phyloP scores from a whole-genome alignment of 30 jellyfish, hydroid and myxozoan species.

The Aurelia sp. region DNA sequence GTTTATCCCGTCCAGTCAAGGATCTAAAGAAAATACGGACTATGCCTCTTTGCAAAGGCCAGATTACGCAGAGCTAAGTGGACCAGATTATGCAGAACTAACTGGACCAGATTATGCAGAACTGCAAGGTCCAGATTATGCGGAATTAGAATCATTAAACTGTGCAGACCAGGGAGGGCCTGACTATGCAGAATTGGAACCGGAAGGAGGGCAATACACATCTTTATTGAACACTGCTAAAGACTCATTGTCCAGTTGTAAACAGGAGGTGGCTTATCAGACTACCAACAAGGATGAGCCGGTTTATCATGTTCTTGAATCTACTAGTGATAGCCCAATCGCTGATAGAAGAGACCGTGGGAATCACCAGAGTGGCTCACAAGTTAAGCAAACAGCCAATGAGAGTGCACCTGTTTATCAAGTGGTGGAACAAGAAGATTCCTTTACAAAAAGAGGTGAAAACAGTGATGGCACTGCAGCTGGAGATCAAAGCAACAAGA shows the following conservation, averaged over 20 bases:
- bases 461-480: too few species aligned
- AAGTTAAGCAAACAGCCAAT: neutral
- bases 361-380: neutral
- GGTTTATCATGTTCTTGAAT: neutral
- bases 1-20: neutral
- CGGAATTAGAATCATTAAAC: too few species aligned
- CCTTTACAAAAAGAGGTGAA: neutral
- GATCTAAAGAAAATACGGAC: neutral
- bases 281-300: neutral
- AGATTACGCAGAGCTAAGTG: neutral
- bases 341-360: neutral
- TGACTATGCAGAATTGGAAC: conserved; percentile 3
- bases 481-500: too few species aligned
- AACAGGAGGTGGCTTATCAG: neutral
- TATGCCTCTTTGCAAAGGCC: neutral
- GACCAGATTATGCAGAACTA: neutral
- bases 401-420: neutral
- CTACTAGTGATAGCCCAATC: too few species aligned
- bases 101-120: conserved; percentile 6
- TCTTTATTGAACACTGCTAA: neutral
- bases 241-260: neutral
- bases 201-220: neutral
- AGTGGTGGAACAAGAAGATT: neutral
- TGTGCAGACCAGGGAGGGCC: neutral
- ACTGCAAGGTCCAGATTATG: neutral